Evolutionary conservation across 2,113 vertebrate genomes (phyloP).

Genomic region (Coryphaenoides rupestris): DNA sequence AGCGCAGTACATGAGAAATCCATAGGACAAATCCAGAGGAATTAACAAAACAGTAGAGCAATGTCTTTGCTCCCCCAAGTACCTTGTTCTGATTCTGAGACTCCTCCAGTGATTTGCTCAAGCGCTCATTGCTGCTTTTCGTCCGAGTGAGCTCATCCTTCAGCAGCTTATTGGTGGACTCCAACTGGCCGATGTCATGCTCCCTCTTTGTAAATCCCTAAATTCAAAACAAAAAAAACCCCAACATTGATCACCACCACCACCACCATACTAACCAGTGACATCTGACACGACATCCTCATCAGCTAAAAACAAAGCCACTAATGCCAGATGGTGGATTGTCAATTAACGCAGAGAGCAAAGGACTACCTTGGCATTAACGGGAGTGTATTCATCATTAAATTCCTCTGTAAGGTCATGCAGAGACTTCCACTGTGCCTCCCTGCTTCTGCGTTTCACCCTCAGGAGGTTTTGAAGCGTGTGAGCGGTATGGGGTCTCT

Average conservation of each 20-base stretch:
- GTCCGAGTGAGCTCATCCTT: constrained; percentile 59
- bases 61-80: not conserved
- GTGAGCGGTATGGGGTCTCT: constrained; percentile 17
- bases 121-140: constrained; percentile 52
- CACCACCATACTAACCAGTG: constrained; percentile 2
- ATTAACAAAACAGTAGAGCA: not conserved
- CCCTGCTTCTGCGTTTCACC: constrained; percentile 27
- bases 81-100: constrained; percentile 68
- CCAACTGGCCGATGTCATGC: constrained; percentile 57
- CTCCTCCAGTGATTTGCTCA: constrained; percentile 63
- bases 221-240: constrained; percentile 22
- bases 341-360: not conserved
- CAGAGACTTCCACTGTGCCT: constrained; percentile 50
- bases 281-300: not conserved
- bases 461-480: not conserved
- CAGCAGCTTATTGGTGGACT: constrained; percentile 58
- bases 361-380: constrained; percentile 66
- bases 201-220: constrained; percentile 32
- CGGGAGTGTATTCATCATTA: constrained; percentile 69
- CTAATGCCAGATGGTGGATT: constrained; percentile 1
- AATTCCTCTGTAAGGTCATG: constrained; percentile 69
- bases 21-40: not conserved
- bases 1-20: not conserved
- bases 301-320: not conserved
- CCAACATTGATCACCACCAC: constrained; percentile 16